Base-by-base conservation (phyloP, 2,888 invertebrate genomes). In the Opisthograptis luteolata region DNA sequence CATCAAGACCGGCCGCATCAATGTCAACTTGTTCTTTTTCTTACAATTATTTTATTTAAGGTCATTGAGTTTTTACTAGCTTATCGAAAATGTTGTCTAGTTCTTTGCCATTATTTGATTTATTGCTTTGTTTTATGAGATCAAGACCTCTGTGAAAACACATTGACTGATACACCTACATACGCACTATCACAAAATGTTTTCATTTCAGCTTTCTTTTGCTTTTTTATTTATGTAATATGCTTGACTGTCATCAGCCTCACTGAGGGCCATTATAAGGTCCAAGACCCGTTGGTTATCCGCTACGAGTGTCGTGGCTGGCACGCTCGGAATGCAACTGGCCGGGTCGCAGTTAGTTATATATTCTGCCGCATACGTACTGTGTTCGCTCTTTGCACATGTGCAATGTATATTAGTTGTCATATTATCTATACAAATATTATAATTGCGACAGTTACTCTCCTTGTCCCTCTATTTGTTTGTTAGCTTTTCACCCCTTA, bases 221-320 rank as follows among this genome's bases (percentile, higher is more conserved):
- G n/a, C n/a, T n/a, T n/a, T n/a, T n/a, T n/a, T n/a, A n/a, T n/a
- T n/a, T n/a, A n/a, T 31, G 9, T 22, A 17, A 28, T 28, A 31
- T 40, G 25, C 36, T 36, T 45, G 41, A 22, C 8, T n/a, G n/a
- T 35, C 6, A n/a, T 31, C 22, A 19, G 46, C 9, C 8, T 45
- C 34, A 43, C 40, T 37, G 8, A 35, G 15, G 24, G 59, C 55
- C 56, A 71, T 76, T 75, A 70, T 74, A 71, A 76, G 72, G 73
- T 74, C 72, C 70, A 68, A 81, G 73, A 81, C 75, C 78, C 81
- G 81, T 79, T 81, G 78, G 60, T 62, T 65, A 70, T 71, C 67
- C 64, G 68, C 68, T 64, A 71, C 69, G 66, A 66, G 64, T 68
- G 57, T 66, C 56, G 63, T 52, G 75, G 74, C 70, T 68, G 68